Conservation (phyloP, 2,113 vertebrate genomes). For the Petromus typicus region DNA sequence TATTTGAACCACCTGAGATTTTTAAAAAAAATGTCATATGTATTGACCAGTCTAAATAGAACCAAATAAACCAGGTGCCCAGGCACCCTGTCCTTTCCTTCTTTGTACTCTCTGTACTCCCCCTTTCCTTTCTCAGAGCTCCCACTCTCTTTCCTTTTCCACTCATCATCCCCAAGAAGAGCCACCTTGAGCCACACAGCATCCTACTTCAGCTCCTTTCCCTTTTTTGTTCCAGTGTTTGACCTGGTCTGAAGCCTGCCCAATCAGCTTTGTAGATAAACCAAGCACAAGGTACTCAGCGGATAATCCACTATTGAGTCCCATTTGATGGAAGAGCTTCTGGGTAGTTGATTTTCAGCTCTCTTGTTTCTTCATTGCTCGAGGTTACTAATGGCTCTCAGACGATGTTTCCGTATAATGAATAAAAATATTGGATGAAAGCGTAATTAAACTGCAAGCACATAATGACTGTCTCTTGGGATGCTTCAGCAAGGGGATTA, state of each 20-base stretch:
- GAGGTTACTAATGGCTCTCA: background rate
- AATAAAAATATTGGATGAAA: slow-evolving; percentile 14
- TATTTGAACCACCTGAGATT: background rate
- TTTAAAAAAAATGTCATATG: background rate
- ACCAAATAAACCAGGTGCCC: background rate
- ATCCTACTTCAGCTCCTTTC: background rate
- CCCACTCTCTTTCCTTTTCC: no score
- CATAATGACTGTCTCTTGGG: background rate
- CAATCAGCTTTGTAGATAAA: background rate
- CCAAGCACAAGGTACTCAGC: background rate
- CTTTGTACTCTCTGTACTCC: background rate
- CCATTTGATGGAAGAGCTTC: background rate
- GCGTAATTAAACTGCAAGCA: background rate
- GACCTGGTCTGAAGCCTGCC: background rate
- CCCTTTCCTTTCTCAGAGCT: background rate
- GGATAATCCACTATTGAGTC: background rate
- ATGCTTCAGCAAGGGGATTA: background rate
- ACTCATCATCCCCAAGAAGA: background rate
- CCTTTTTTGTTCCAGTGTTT: background rate
- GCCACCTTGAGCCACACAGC: background rate
- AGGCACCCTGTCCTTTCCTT: background rate
- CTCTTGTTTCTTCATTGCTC: slow-evolving; percentile 4
- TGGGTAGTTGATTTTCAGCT: slow-evolving; percentile 41
- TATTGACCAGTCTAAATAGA: background rate
- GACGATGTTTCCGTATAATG: slow-evolving; percentile 15